A percentile compares a stretch with the other conserved stretches of the same genome.
phyloP scores from a whole-genome alignment of 2,113 vertebrate genomes.

The Irena cyanogastra region DNA sequence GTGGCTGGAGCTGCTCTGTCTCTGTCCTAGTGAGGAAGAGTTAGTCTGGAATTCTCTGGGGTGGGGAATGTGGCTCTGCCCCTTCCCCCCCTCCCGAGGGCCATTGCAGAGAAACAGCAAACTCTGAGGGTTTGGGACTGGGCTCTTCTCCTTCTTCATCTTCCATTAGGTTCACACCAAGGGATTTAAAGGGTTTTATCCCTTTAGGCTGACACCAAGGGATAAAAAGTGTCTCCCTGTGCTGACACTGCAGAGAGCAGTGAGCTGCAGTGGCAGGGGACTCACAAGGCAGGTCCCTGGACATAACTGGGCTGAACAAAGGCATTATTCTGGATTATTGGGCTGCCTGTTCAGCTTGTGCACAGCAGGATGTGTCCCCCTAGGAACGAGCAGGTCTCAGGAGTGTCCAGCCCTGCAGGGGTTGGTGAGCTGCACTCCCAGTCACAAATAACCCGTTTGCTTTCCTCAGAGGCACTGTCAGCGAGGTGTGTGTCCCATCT shows the following conservation, averaged over 20 bases:
- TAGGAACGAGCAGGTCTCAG: neutral
- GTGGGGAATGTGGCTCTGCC: neutral
- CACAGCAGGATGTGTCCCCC: neutral
- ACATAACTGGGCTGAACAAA: neutral
- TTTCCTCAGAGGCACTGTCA: neutral
- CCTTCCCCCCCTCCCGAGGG: neutral
- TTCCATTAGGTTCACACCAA: neutral
- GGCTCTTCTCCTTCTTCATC: neutral
- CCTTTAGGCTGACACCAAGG: neutral
- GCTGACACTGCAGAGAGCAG: neutral
- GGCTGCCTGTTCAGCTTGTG: neutral
- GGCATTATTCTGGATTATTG: neutral
- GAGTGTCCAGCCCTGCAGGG: neutral
- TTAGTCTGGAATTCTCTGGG: neutral
- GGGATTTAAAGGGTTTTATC: too few relatives aligned
- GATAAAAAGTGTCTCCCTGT: neutral
- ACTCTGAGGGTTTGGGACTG: neutral
- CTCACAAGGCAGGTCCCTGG: neutral
- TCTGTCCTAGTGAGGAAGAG: neutral
- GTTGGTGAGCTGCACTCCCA: neutral
- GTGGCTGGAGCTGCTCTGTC: neutral
- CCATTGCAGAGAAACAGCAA: neutral
- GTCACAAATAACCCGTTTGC: neutral
- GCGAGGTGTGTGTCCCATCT: neutral
- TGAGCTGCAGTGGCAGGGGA: neutral